phyloP scores from a whole-genome alignment of 2,113 vertebrate species.

The Riparia riparia region DNA sequence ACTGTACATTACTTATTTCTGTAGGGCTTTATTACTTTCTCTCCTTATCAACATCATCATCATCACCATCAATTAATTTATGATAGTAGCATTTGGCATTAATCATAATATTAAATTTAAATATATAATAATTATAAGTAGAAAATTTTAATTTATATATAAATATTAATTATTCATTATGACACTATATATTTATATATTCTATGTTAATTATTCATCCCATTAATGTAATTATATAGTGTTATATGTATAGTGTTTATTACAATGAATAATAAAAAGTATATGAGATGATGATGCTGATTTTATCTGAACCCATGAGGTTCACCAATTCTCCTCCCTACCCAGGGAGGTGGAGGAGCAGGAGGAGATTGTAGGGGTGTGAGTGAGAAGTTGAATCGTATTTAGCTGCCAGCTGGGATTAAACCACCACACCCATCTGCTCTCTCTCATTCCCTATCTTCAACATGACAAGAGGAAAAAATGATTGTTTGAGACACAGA shows the following conservation, averaged over 20 bases:
- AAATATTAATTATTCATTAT: neutral
- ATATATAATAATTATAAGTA: too few species aligned
- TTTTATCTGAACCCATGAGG: neutral
- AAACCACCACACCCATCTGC: neutral
- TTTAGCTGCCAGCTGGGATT: neutral
- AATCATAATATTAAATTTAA: neutral
- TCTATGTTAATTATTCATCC: neutral
- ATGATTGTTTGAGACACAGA: neutral
- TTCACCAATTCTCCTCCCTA: neutral
- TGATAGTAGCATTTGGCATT: neutral
- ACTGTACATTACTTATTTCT: neutral
- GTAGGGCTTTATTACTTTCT: neutral
- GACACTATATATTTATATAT: neutral
- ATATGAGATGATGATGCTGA: neutral
- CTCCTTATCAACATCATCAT: neutral
- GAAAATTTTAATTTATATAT: too few species aligned
- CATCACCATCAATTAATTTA: neutral
- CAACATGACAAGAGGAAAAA: neutral
- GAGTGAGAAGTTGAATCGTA: neutral
- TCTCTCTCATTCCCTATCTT: neutral
- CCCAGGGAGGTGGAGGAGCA: rapidly evolving
- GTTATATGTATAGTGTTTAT: neutral
- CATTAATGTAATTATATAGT: neutral
- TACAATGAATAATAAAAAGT: neutral
- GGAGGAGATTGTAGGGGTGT: neutral